phyloP scores from a whole-genome alignment of 2,113 vertebrate species.

The Plestiodon gilberti region DNA sequence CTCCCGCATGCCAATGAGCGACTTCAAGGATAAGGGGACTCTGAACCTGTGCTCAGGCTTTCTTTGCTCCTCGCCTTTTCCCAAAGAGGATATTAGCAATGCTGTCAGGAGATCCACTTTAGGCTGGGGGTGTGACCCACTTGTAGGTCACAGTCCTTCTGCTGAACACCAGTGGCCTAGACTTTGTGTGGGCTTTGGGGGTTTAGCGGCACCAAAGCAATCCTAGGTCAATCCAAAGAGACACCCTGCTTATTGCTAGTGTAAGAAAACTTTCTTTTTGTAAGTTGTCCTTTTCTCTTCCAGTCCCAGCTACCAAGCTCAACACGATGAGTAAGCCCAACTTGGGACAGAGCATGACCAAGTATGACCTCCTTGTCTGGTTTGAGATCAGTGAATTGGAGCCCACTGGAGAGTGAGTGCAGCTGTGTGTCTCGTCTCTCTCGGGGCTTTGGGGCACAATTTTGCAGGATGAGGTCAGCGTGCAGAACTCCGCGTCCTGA shows the following conservation, averaged over 20 bases:
- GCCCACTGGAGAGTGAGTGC: constrained; percentile 97
- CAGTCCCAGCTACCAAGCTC: constrained; percentile 95
- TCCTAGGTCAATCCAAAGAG: background rate
- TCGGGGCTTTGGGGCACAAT: background rate
- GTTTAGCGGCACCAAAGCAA: background rate
- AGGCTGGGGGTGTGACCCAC: background rate
- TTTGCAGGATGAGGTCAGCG: background rate
- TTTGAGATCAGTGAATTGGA: constrained; percentile 99
- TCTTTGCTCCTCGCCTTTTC: background rate
- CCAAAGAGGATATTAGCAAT: background rate
- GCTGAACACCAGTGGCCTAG: background rate
- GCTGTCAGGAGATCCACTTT: background rate
- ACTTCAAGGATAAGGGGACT: too few relatives aligned
- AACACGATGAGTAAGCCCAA: constrained; percentile 95
- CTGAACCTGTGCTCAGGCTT: too few relatives aligned
- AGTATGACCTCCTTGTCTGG: constrained; percentile 97
- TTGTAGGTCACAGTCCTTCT: background rate
- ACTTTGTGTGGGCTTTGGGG: background rate
- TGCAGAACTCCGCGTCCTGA: too few relatives aligned
- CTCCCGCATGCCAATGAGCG: too few relatives aligned
- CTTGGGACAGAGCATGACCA: constrained; percentile 96
- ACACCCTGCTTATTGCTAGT: background rate
- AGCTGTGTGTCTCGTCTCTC: background rate
- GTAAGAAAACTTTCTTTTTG: background rate
- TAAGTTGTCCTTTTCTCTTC: constrained; percentile 7